Evolutionary conservation across 2,113 vertebrate species (phyloP), one percentile per base, ranked within the genome.

Genomic region (Cyprinodon variegatus): DNA sequence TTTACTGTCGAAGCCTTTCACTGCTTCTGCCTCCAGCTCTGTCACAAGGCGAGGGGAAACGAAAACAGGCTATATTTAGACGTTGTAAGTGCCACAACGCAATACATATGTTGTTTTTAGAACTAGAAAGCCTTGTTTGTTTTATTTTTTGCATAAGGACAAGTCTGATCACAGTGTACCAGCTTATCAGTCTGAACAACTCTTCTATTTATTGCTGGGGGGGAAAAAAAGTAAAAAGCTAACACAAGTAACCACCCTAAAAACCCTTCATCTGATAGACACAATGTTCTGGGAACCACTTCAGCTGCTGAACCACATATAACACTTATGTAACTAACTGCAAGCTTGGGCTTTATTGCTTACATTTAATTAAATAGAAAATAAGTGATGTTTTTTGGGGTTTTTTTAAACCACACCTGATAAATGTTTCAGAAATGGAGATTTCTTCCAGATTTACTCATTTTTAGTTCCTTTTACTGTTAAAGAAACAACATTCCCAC

Each of bases 11-110:
- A 95, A 96, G 70, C 95, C 95, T 87, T 93, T 90, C 6, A 93
- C 73, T 0, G 91, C 87, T 83, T 94, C 94, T 20, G 86, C 95
- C 90, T 96, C 96, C 88, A 89, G 93, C 85, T 96, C 96, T 97
- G 89, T 80, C 57, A 82, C 15, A 45, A 79, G 72, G 57, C 14
- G 79, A 41, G n/a, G 43, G 22, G 4, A 81, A 74, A 77, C 15
- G 41, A 66, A 13, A 66, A 14, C 43, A 13, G 10, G 11, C 11
- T 41, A 57, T 57, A 57, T 57, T 20, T n/a, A 57, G 50, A 4
- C n/a, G 43, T 8, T 45, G 43, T 45, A 45, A 8, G 43, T 7
- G 20, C 17, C 50, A 57, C 17, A n/a, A 57, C 17, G 14, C 6
- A 57, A 15, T 57, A 20, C 50, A 3, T 57, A n/a, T 57, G 50